These are phyloP conservation scores for Drosophila buzzatii DNA, from an alignment of 2,888 invertebrate genomes.

Conservation along the genomic window DNA sequence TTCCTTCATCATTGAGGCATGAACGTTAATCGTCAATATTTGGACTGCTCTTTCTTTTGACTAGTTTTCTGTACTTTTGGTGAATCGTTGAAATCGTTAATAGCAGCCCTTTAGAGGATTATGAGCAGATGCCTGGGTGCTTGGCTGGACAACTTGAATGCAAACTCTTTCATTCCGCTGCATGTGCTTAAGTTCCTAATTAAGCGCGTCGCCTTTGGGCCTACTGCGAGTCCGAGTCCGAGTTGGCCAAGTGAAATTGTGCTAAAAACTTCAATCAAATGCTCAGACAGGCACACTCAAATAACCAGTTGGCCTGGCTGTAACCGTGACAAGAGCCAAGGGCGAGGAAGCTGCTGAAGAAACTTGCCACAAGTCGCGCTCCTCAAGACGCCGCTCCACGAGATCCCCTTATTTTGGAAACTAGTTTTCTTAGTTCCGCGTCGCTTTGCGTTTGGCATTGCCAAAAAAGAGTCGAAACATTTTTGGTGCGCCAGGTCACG, in stretches of 20 bases:
- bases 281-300: conserved; percentile 31
- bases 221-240: not conserved
- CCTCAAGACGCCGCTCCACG: not conserved
- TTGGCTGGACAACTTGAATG: not conserved
- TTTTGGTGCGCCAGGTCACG: conserved; percentile 54
- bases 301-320: conserved; percentile 58
- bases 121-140: conserved; percentile 14
- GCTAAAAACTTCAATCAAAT: conserved; percentile 73
- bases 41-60: not conserved
- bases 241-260: conserved; percentile 48
- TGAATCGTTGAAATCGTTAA: conserved; percentile 8
- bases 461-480: conserved; percentile 40
- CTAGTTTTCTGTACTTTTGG: not conserved
- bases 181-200: conserved; percentile 16
- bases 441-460: conserved; percentile 43
- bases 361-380: not conserved
- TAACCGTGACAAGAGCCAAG: conserved; percentile 16
- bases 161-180: not conserved
- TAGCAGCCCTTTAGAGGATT: conserved; percentile 20
- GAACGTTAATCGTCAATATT: not conserved
- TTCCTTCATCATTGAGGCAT: not conserved
- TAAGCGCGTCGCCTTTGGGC: conserved; percentile 18
- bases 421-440: conserved; percentile 74
- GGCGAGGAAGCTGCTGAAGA: conserved; percentile 36
- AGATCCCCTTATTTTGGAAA: conserved; percentile 42